Evolutionary conservation across 2,113 vertebrate genomes (phyloP), one percentile per base, ranked within the genome.

Genomic region (Malaclemys terrapin): DNA sequence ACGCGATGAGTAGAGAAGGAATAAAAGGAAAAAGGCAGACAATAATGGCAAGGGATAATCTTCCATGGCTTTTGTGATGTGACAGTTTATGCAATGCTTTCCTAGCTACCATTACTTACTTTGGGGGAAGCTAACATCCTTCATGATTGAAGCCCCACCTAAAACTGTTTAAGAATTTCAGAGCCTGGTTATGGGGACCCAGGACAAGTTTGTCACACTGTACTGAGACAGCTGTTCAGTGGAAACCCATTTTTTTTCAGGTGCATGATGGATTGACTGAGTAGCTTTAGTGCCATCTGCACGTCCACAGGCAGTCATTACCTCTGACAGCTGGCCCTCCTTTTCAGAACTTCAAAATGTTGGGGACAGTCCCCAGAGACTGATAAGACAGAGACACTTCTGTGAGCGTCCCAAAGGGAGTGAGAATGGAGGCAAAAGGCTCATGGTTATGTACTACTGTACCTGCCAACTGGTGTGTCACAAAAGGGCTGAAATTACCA

Each of bases 401-500:
- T 97, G 95, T 98, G 97, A 96, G 96, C 91, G 96, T 98, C 98
- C 98, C 98, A 91, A 91, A 91, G 95, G 95, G 90, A 97, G 95
- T 94, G 96, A 94, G 91, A 88, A 89, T 84, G 38, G 87, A 98
- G 94, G 94, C 17, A 82, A 94, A 98, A 98, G 97, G 96, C 98
- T 98, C 95, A 96, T 95, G 95, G 98, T 97, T 98, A 94, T 69
- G 89, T 89, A 95, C 97, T 96, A 95, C 98, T 97, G 96, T 99
- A 99, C 98, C 99, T 99, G 99, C 99, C 99, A 99, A 99, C 98
- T 99, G 98, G 98, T 99, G 98, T 99, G 98, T 99, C 98, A 99
- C 98, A 98, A 98, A 98, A 95, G 75, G 95, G 97, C 98, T 99
- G 98, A 98, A 98, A 97, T 99, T 99, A 98, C 98, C 94, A 94